Evolutionary conservation across 2,888 invertebrate species (phyloP), one percentile per base, ranked within the genome.

Genomic region (Helobdella robusta): DNA sequence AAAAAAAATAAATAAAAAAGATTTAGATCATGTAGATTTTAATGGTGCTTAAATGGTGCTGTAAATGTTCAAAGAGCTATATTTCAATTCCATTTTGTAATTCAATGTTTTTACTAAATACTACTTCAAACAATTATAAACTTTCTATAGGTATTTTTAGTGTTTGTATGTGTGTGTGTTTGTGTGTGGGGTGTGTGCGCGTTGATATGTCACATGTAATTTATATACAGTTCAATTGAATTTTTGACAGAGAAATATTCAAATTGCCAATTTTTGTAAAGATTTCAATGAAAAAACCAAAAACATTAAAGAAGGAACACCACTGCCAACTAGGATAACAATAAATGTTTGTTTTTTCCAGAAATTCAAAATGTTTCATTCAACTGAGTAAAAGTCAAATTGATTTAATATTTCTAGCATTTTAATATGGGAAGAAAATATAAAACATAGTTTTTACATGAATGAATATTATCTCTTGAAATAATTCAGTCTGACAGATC

Each of bases 191-290:
- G n/a, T n/a, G n/a, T n/a, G n/a, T n/a, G n/a, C n/a, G n/a, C n/a
- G n/a, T n/a, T n/a, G n/a, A n/a, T n/a, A n/a, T n/a, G n/a, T n/a
- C n/a, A n/a, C n/a, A n/a, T n/a, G n/a, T n/a, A n/a, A n/a, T n/a
- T n/a, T n/a, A n/a, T n/a, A n/a, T n/a, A n/a, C n/a, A n/a, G n/a
- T n/a, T n/a, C n/a, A 15, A 40, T 40, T 40, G 11, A 15, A 15
- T 72, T 68, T 59, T 66, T 83, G 84, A 72, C 80, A 94, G 91
- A 85, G 94, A 73, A 91, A 91, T 62, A 86, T 98, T 65, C 97
- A 98, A 77, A 93, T 98, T 75, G 89, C 89, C 35, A 87, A 87
- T 25, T 98, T 99, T 80, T 92, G 92, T 76, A 97, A 98, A 80
- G 97, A 98, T 73, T 98, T 98, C 75, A 97, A 97, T 81, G 88